phyloP scores from a whole-genome alignment of 2,888 invertebrate species.

The Chironomus tentans region DNA sequence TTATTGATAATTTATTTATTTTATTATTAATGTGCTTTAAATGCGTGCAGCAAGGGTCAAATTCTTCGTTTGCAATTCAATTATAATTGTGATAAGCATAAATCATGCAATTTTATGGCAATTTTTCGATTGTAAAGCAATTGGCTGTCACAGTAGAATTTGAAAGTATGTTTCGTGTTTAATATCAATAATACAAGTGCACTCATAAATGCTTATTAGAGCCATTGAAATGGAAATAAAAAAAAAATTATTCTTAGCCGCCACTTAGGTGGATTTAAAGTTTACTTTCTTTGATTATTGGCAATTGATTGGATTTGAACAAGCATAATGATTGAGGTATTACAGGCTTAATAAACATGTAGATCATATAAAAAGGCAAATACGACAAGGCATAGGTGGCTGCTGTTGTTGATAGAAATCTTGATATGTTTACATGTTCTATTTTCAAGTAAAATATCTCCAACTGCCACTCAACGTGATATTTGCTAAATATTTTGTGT shows the following conservation, averaged over 20 bases:
- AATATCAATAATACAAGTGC: background rate
- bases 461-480: background rate
- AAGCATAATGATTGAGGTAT: background rate
- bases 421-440: background rate
- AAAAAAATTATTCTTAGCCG: background rate
- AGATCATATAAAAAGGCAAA: background rate
- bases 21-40: background rate
- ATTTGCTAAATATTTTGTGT: background rate
- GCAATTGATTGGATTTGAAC: background rate
- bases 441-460: background rate
- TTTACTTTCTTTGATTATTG: background rate
- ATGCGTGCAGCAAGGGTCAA: background rate
- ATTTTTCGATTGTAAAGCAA: background rate
- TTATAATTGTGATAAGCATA: background rate
- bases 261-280: background rate
- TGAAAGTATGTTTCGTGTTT: background rate
- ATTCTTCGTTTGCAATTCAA: background rate
- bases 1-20: background rate
- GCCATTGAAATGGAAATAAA: background rate
- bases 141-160: background rate
- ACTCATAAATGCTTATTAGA: background rate
- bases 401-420: background rate
- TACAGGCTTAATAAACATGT: background rate
- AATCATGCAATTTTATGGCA: conserved; percentile 1
- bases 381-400: background rate